A percentile compares a stretch with the other conserved stretches of the same genome.
phyloP scores from a whole-genome alignment of 2,797 vertebrate genomes.

The Decapterus maruadsi region DNA sequence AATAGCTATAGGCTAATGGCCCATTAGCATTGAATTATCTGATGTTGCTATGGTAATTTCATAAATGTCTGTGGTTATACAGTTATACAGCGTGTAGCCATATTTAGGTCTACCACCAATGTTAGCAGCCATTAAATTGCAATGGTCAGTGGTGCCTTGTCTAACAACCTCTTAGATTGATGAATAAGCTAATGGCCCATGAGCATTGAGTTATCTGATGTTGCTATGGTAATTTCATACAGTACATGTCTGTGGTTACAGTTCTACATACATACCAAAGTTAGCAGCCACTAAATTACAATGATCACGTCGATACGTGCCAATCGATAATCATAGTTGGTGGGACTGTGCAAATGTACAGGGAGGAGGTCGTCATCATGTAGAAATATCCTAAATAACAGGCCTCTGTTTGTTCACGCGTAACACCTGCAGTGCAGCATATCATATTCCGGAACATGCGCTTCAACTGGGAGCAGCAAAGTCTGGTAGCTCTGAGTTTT shows the following conservation, averaged over 20 bases:
- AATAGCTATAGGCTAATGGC: neutral
- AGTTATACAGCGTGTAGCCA: neutral
- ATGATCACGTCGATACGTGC: neutral
- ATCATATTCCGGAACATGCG: too few relatives aligned
- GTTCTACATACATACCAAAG: neutral
- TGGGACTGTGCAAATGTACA: neutral
- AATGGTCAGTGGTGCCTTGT: neutral
- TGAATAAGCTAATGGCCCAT: neutral
- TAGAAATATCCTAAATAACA: neutral
- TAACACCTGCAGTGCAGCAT: neutral
- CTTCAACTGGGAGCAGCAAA: too few relatives aligned
- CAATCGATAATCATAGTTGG: neutral
- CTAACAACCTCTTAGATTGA: neutral
- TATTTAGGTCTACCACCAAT: neutral
- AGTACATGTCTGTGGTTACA: neutral
- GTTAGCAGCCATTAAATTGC: constrained; percentile 1
- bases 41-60: constrained; percentile 4
- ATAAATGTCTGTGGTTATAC: neutral
- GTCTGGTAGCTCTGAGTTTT: too few relatives aligned
- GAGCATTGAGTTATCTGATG: neutral
- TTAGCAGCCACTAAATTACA: constrained; percentile 3
- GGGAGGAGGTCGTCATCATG: neutral
- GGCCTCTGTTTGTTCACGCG: neutral
- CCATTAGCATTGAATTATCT: neutral
- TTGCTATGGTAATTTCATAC: constrained; percentile 3